Percentiles rank a stretch among this genome's conserved stretches.
Conservation (phyloP, 2,797 vertebrate species). For the Mustela erminea region DNA sequence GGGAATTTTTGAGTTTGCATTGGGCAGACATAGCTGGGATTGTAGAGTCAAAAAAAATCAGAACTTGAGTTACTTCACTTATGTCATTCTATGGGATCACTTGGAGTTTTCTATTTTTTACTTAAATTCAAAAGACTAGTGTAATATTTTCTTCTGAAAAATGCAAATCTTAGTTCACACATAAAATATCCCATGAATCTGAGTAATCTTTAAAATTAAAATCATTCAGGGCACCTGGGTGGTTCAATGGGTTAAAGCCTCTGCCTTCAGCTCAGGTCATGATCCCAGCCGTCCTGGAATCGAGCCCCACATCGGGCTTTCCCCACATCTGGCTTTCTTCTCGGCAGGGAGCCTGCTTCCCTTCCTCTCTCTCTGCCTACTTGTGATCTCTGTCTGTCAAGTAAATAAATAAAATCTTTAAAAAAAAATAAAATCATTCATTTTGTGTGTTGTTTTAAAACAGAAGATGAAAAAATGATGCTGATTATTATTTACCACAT, state of each 20-base stretch:
- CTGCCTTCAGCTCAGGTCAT: too few species aligned
- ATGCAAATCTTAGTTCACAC: neutral
- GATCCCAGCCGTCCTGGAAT: too few species aligned
- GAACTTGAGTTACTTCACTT: neutral
- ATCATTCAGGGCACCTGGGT: neutral
- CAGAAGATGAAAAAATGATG: neutral
- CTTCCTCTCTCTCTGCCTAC: too few species aligned
- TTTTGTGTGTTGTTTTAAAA: conserved; percentile 30
- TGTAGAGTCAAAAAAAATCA: neutral
- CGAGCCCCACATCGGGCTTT: too few species aligned
- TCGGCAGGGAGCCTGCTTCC: too few species aligned
- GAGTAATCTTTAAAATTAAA: neutral
- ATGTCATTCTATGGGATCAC: neutral
- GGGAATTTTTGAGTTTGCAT: neutral
- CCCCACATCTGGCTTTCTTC: too few species aligned
- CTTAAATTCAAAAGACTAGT: conserved; percentile 4
- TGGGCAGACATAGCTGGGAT: neutral
- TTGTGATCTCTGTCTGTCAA: too few species aligned
- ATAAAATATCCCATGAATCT: neutral
- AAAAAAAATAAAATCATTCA: neutral
- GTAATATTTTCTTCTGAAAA: neutral
- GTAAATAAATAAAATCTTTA: too few species aligned
- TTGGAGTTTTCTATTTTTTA: neutral
- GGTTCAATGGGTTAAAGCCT: too few species aligned
- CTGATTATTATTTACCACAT: neutral